phyloP scores from a whole-genome alignment of 1,140 invertebrate species.

The Diuraphis noxia region DNA sequence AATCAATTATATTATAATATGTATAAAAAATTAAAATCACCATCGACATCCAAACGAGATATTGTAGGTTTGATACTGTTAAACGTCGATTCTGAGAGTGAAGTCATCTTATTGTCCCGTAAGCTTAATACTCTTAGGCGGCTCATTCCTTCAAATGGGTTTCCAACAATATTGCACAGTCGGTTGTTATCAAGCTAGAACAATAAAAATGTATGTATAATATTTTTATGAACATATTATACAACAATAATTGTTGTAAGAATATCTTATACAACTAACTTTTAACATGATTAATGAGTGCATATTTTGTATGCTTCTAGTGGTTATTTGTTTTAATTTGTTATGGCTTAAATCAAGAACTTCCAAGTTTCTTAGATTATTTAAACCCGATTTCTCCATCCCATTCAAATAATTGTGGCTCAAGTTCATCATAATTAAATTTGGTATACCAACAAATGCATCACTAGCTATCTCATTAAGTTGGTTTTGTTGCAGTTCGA shows the following conservation, averaged over 20 bases:
- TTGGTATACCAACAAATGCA: slow-evolving; percentile 76
- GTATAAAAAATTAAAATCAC: slow-evolving; percentile 62
- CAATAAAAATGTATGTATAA: neutral
- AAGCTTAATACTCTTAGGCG: slow-evolving; percentile 77
- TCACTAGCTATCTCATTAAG: slow-evolving; percentile 71
- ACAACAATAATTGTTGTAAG: neutral
- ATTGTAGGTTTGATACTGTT: slow-evolving; percentile 76
- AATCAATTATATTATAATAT: neutral
- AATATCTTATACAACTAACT: slow-evolving; percentile 59
- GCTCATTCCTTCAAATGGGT: slow-evolving; percentile 80
- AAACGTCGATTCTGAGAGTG: slow-evolving; percentile 75
- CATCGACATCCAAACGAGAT: slow-evolving; percentile 81
- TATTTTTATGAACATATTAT: neutral
- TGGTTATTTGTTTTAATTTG: slow-evolving; percentile 70
- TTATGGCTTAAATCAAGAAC: slow-evolving; percentile 80
- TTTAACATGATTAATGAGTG: slow-evolving; percentile 84
- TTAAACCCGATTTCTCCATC: slow-evolving; percentile 73
- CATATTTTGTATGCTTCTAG: slow-evolving; percentile 68
- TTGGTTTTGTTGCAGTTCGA: slow-evolving; percentile 81
- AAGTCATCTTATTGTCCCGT: slow-evolving; percentile 75
- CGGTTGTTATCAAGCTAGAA: slow-evolving; percentile 62
- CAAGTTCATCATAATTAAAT: slow-evolving; percentile 78
- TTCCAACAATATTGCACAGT: slow-evolving; percentile 63
- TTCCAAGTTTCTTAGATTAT: slow-evolving; percentile 74
- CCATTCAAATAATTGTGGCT: slow-evolving; percentile 75